Evolutionary conservation across 37 sponge, comb jelly and placozoan species (phyloP), one percentile per base, ranked within the genome.

Genomic region (Beroe forskalii): DNA sequence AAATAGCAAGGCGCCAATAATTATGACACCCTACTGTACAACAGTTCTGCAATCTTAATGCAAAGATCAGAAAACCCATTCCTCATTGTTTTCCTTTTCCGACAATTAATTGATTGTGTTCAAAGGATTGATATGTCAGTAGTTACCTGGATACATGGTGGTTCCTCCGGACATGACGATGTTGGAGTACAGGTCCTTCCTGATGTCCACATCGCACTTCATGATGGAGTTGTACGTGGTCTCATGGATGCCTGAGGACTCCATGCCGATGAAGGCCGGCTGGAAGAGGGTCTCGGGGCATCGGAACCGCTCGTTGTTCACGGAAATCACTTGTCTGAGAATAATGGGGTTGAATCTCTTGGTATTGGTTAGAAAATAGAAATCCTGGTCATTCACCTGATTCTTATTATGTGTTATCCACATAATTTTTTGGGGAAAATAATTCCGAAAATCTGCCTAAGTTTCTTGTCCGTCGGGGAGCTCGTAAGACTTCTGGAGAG

Each of bases 401-500:
- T n/a, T n/a, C n/a, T n/a, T n/a, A 48, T 48, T 17, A 12, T 12
- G 55, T 48, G 55, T 48, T 48, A 48, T 48, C 6, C 12, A 48
- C 12, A 19, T 33, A 67, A 33, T 67, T 67, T 17, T 67, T n/a
- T n/a, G n/a, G n/a, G n/a, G n/a, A n/a, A n/a, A n/a, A n/a, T n/a
- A n/a, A n/a, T n/a, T n/a, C n/a, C n/a, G n/a, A n/a, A n/a, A n/a
- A n/a, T n/a, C n/a, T n/a, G n/a, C n/a, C n/a, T n/a, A n/a, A n/a
- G n/a, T n/a, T n/a, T n/a, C 66, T 89, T 95, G 96, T 48, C 99
- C 99, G 89, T 98, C 99, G 90, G 99, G 99, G 41, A 98, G 94
- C 93, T 98, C 99, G 92, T 98, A 98, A 93, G 94, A 96, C 93
- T 96, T 98, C 95, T 96, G 94, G 61, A 95, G 67, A 43, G 91